Percentiles rank a stretch among this genome's conserved stretches.
These are phyloP conservation scores for Athripsodes cinereus DNA, from an alignment of 2,888 invertebrate genomes.

Conservation along the genomic window DNA sequence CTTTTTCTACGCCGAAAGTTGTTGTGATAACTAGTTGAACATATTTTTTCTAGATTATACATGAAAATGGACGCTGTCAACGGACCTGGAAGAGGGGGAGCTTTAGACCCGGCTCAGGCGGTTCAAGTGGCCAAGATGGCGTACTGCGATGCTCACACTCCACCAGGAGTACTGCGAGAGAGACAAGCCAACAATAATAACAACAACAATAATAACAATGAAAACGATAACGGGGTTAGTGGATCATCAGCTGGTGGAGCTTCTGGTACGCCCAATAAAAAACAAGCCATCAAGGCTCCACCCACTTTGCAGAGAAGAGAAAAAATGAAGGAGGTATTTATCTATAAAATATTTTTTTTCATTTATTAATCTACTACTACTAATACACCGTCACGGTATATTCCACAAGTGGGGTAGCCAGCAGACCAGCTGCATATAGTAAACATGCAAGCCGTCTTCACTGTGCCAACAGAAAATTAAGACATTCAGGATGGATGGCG, in stretches of 20 bases:
- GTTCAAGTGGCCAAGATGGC: constrained; percentile 92
- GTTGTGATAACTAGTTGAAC: too few species aligned
- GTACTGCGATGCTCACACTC: constrained; percentile 92
- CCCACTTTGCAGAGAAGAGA: constrained; percentile 64
- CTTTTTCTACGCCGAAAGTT: too few species aligned
- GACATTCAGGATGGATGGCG: too few species aligned
- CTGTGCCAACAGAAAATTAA: too few species aligned
- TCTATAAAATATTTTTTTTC: neutral
- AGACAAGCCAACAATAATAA: constrained; percentile 5
- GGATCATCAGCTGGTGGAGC: neutral
- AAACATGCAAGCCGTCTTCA: too few species aligned
- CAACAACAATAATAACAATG: neutral
- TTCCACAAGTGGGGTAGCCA: too few species aligned
- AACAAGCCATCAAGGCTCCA: constrained; percentile 30
- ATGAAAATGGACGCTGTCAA: constrained; percentile 96
- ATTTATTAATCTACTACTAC: too few species aligned
- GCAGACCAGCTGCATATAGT: too few species aligned
- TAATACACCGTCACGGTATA: too few species aligned
- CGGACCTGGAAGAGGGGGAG: constrained; percentile 40
- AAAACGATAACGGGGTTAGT: neutral
- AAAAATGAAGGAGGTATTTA: constrained; percentile 68
- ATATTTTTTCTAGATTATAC: constrained; percentile 63
- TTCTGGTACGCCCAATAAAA: constrained; percentile 7
- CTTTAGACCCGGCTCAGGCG: constrained; percentile 59
- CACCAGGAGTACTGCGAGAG: constrained; percentile 50